phyloP scores from a whole-genome alignment of 2,113 vertebrate species.

The Brienomyrus brachyistius region DNA sequence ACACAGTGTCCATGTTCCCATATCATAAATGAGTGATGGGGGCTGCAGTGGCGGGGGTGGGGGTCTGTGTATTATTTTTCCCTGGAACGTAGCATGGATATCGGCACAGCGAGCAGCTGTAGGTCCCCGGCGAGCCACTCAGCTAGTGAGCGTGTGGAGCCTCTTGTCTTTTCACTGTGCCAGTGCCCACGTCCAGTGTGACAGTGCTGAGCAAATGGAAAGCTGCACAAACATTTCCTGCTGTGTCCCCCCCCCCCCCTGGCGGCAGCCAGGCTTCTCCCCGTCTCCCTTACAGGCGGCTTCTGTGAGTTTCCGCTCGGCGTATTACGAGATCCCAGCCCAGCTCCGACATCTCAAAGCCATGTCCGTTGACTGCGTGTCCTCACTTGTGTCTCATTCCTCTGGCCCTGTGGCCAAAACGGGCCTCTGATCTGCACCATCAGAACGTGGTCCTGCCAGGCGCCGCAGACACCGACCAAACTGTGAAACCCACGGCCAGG shows the following conservation, averaged over 20 bases:
- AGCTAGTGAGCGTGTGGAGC: not conserved
- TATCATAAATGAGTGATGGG: not conserved
- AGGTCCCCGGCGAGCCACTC: not conserved
- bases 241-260: constrained; percentile 64
- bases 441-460: not conserved
- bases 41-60: not conserved
- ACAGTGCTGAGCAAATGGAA: constrained; percentile 71
- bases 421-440: not conserved
- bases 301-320: constrained; percentile 52
- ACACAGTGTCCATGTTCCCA: not conserved
- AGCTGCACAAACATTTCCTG: constrained; percentile 68
- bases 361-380: not conserved
- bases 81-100: not conserved
- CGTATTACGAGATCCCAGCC: constrained; percentile 41
- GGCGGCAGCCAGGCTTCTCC: constrained; percentile 57
- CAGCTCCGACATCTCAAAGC: not conserved
- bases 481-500: not conserved
- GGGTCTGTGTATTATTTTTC: not conserved
- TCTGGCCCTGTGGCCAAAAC: not conserved
- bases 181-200: constrained; percentile 36
- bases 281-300: constrained; percentile 58
- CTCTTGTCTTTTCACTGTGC: not conserved
- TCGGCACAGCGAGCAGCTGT: not conserved
- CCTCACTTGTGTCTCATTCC: not conserved
- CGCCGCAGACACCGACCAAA: not conserved